Percentiles rank a stretch among this genome's conserved stretches.
Evolutionary conservation across 2,113 vertebrate species (phyloP).

Genomic region (Embiotoca jacksoni): DNA sequence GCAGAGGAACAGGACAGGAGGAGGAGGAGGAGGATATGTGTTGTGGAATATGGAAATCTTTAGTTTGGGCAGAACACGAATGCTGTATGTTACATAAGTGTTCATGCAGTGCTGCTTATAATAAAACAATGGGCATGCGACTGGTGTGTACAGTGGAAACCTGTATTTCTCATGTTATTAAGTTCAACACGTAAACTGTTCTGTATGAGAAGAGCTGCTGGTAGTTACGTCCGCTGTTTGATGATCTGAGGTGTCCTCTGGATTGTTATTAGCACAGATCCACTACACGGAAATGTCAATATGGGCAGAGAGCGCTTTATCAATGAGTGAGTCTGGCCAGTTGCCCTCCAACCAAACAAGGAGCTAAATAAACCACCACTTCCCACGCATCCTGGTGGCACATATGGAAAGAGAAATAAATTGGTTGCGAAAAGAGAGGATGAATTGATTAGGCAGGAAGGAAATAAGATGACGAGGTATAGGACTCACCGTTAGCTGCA

Average conservation of each 20-base stretch:
- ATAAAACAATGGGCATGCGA: slow-evolving; percentile 54
- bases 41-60: slow-evolving; percentile 14
- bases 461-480: slow-evolving; percentile 13
- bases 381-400: slow-evolving; percentile 5
- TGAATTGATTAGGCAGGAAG: not conserved
- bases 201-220: slow-evolving; percentile 20
- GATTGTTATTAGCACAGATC: not conserved
- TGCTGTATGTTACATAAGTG: slow-evolving; percentile 18
- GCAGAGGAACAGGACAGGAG: slow-evolving; percentile 14
- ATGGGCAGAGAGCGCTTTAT: slow-evolving; percentile 56
- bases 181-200: slow-evolving; percentile 57
- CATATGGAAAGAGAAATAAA: not conserved
- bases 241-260: not conserved
- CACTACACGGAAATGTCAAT: slow-evolving; percentile 52
- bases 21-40: slow-evolving; percentile 10
- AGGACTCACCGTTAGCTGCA: slow-evolving; percentile 91
- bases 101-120: slow-evolving; percentile 24
- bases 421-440: not conserved
- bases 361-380: slow-evolving; percentile 32
- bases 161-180: slow-evolving; percentile 51
- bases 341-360: slow-evolving; percentile 45
- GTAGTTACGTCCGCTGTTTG: slow-evolving; percentile 4
- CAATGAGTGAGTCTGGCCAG: slow-evolving; percentile 37
- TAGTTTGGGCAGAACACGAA: not conserved
- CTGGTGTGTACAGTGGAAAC: slow-evolving; percentile 65